Percentiles rank a stretch among this genome's conserved stretches.
Conservation (phyloP, 2,113 vertebrate genomes). For the Vireo altiloquus region DNA sequence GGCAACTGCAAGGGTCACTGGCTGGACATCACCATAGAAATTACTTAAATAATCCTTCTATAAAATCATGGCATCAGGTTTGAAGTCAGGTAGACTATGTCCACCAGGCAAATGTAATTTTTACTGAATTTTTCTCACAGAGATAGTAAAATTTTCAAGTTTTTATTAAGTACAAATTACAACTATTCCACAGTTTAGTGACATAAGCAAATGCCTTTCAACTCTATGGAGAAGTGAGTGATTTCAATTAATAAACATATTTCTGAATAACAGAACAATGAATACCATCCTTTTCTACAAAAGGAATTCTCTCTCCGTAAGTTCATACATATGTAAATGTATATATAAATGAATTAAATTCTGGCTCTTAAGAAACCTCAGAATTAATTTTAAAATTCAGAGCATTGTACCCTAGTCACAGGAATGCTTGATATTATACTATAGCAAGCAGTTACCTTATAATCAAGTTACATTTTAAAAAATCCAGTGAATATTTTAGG, state of each 20-base stretch:
- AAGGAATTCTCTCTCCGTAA: neutral
- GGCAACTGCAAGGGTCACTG: neutral
- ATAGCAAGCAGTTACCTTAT: neutral
- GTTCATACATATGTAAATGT: neutral
- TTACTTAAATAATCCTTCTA: neutral
- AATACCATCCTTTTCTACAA: neutral
- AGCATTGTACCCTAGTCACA: neutral
- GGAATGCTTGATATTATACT: neutral
- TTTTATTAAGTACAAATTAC: neutral
- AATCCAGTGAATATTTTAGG: neutral
- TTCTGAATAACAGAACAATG: neutral
- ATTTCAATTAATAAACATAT: neutral
- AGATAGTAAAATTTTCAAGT: neutral
- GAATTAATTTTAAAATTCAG: neutral
- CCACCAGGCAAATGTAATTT: neutral
- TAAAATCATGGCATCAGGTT: neutral
- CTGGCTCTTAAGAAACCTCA: neutral
- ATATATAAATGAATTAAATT: neutral
- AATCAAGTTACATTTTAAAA: neutral
- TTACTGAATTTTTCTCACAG: neutral
- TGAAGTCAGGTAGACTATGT: neutral
- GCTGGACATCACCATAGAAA: neutral
- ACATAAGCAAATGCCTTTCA: neutral
- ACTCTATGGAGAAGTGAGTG: neutral
- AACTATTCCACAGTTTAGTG: neutral